Evolutionary conservation across 1,140 invertebrate species (phyloP).

Genomic region (Zophobas morio): DNA sequence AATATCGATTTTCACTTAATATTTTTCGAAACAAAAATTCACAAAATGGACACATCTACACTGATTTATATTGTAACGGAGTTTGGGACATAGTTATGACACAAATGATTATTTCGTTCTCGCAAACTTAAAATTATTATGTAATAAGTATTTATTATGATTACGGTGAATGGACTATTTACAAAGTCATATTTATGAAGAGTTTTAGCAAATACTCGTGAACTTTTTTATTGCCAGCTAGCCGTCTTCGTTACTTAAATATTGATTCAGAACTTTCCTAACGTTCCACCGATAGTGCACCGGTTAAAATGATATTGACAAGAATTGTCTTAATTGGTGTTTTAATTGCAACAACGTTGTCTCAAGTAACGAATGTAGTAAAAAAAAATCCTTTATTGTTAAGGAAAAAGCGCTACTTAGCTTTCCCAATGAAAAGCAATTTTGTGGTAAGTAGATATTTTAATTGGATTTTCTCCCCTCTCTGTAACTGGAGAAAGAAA

Average conservation of each 20-base stretch:
- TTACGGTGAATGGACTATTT: no score
- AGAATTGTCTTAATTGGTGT: neutral
- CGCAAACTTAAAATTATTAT: no score
- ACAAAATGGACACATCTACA: no score
- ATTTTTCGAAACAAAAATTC: neutral
- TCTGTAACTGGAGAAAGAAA: neutral
- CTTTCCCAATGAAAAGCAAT: slow-evolving; percentile 48
- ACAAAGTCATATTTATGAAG: no score
- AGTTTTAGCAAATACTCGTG: slow-evolving; percentile 23
- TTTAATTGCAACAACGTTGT: slow-evolving; percentile 5
- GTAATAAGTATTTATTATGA: no score
- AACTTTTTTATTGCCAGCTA: slow-evolving; percentile 6
- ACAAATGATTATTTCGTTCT: no score
- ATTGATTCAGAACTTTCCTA: neutral
- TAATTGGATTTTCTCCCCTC: neutral
- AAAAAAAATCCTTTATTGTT: slow-evolving; percentile 37
- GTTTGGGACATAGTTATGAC: no score
- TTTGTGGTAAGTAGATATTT: slow-evolving; percentile 46
- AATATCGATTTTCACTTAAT: slow-evolving; percentile 43
- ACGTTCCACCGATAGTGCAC: neutral
- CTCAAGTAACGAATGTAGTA: slow-evolving; percentile 20
- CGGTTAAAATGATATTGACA: slow-evolving; percentile 5
- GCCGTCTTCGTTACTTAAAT: neutral
- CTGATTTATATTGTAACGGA: no score
- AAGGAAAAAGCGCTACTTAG: slow-evolving; percentile 43